Base-by-base conservation (phyloP, 2,888 invertebrate genomes). In the Penaeus monodon region DNA sequence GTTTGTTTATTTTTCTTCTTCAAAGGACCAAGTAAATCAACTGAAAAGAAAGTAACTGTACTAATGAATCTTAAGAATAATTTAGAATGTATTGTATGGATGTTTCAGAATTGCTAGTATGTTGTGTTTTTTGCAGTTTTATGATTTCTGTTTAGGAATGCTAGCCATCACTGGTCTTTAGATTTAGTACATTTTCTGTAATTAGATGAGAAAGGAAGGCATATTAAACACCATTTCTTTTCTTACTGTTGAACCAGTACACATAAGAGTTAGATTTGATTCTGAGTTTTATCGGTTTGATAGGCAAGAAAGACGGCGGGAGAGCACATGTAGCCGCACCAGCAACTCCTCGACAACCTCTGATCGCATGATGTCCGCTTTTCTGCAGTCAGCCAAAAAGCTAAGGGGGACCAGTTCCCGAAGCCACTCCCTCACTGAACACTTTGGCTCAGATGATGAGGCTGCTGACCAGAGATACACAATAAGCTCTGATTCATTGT, bases 341-440 rank as follows among this genome's bases (percentile, higher is more conserved):
- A 88, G 88, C 44, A 88, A 88, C 63, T 86, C 88, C 8, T 88
- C 88, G n/a, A 77, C 86, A 33, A 65, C 88, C 1, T 88, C 88
- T 29, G 88, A 88, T 22, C 91, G 92, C 33, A 79, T 88, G 81
- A 84, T 86, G 86, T 80, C 91, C 93, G 17, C 91, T 93, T 24
- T 90, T 91, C 87, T 91, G 92, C 89, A 92, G 92, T 91, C 92
- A 91, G 89, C 88, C 14, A 49, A 73, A 44, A 81, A 81, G 65
- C 73, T 76, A 63, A 33, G 68, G 77, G 76, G 82, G 1, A 24
- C 33, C 38, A 80, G 78, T 49, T 87, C 86, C 17, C 77, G 82
- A 49, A 87, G 86, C 70, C 88, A 84, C 63, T 84, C 88, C 65
- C 77, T 83, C 27, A 80, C 79, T 3, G 88, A 79, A 74, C 85